These are phyloP conservation scores for Dendrophyllia cribrosa DNA, from an alignment of 64 coral and sea anemone genomes.

Conservation along the genomic window DNA sequence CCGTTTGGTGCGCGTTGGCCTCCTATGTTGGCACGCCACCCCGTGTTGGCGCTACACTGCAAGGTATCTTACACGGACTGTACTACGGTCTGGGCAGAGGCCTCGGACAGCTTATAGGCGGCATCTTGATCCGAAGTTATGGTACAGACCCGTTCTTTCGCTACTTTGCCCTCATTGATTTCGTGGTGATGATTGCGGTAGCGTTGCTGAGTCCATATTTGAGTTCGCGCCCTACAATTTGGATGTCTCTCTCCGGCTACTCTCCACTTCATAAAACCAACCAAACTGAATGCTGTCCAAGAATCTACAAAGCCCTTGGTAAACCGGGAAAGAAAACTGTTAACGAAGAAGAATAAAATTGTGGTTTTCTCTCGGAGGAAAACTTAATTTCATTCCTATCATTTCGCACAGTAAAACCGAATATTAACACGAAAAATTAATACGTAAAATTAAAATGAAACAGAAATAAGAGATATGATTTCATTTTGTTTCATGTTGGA, in stretches of 20 bases:
- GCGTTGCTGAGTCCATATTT: constrained; percentile 49
- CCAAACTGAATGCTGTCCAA: constrained; percentile 8
- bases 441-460: not conserved
- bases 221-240: constrained; percentile 61
- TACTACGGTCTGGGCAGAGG: constrained; percentile 92
- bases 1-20: constrained; percentile 80
- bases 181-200: constrained; percentile 68
- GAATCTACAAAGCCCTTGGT: not conserved
- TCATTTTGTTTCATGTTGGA: not conserved
- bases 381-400: not conserved
- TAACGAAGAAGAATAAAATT: not conserved
- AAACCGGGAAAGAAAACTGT: not conserved
- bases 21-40: constrained; percentile 92
- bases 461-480: not conserved
- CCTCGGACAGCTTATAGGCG: constrained; percentile 85
- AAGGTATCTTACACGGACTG: constrained; percentile 88
- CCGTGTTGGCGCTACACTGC: constrained; percentile 90
- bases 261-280: constrained; percentile 4
- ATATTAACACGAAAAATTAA: too few relatives aligned
- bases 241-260: constrained; percentile 85
- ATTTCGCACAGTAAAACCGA: too few relatives aligned
- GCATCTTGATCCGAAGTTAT: constrained; percentile 72
- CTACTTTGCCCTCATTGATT: constrained; percentile 78
- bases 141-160: constrained; percentile 73
- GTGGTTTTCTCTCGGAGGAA: not conserved